phyloP scores from a whole-genome alignment of 2,113 vertebrate genomes.

The Pterocles orientalis region DNA sequence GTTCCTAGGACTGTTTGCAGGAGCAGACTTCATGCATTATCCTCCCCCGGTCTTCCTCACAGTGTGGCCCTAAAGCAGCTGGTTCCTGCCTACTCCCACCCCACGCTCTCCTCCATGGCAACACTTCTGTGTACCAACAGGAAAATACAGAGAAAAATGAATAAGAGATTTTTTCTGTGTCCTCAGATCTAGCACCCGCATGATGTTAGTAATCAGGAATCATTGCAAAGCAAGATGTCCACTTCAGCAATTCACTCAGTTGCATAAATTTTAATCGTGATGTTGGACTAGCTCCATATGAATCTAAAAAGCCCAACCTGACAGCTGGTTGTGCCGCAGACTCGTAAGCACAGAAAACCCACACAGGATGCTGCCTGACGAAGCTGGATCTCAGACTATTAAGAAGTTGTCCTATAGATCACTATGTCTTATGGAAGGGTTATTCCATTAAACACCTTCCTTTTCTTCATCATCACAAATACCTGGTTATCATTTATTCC shows the following conservation, averaged over 20 bases:
- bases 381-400: neutral
- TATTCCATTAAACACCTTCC: neutral
- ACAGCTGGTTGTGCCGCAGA: neutral
- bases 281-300: neutral
- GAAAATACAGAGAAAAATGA: neutral
- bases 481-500: neutral
- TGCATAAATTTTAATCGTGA: fast-evolving
- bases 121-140: neutral
- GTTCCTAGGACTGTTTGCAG: neutral
- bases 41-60: conserved; percentile 1
- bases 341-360: neutral
- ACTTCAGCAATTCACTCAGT: neutral
- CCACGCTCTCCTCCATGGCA: conserved; percentile 59
- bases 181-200: neutral
- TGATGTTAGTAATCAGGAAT: neutral
- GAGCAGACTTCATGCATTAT: neutral
- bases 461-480: neutral
- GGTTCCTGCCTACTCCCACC: conserved; percentile 36
- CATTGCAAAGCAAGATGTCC: neutral
- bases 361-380: neutral
- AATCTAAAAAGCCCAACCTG: neutral
- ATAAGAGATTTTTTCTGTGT: neutral
- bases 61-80: neutral
- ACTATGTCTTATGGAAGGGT: neutral
- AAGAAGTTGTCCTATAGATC: neutral